phyloP scores from a whole-genome alignment of 2,888 invertebrate genomes.

The Thysanoteuthis rhombus region DNA sequence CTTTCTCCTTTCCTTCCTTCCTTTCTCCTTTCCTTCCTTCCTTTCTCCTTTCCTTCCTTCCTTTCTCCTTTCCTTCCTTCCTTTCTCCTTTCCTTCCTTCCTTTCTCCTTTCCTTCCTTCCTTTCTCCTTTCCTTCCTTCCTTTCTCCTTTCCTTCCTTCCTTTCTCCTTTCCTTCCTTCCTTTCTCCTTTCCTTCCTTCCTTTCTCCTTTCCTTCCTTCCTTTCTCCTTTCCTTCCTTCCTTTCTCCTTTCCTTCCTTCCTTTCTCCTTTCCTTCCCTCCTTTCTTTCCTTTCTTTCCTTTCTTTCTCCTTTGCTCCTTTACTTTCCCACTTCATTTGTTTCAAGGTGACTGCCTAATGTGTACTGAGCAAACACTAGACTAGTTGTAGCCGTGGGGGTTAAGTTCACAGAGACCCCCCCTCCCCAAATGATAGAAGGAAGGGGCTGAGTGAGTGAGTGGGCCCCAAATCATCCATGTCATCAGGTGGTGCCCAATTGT shows the following conservation, averaged over 20 bases:
- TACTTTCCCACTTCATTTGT: background rate
- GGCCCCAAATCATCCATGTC: conserved; percentile 13
- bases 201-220: background rate
- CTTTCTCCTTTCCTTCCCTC: too few relatives aligned
- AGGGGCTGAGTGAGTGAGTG: background rate
- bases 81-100: too few relatives aligned
- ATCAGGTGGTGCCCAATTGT: conserved; percentile 25
- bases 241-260: too few relatives aligned
- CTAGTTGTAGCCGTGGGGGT: background rate
- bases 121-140: too few relatives aligned
- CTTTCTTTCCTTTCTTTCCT: background rate
- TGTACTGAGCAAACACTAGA: background rate
- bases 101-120: too few relatives aligned
- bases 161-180: background rate
- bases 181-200: background rate
- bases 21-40: too few relatives aligned
- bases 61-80: too few relatives aligned
- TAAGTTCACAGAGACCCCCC: background rate
- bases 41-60: too few relatives aligned
- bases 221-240: background rate
- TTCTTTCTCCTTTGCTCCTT: background rate
- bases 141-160: too few relatives aligned
- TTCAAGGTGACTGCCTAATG: background rate
- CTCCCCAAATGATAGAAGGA: background rate
- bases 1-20: too few relatives aligned